Conservation (phyloP, 2,888 invertebrate genomes). For the Malacosoma neustria region DNA sequence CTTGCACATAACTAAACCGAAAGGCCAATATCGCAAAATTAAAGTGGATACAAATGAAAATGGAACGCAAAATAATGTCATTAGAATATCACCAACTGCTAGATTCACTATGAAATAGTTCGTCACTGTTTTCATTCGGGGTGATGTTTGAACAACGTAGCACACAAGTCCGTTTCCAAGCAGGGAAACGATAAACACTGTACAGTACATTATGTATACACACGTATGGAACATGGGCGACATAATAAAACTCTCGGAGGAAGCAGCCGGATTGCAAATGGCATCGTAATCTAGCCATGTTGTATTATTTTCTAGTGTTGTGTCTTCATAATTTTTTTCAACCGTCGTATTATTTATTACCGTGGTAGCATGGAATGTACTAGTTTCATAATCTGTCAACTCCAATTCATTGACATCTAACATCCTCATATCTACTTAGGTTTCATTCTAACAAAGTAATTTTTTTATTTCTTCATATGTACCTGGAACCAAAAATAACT, state of each 20-base stretch:
- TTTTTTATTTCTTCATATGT: neutral
- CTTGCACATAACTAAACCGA: constrained; percentile 87
- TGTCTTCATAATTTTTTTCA: constrained; percentile 1
- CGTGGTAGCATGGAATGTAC: constrained; percentile 18
- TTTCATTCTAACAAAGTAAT: constrained; percentile 11
- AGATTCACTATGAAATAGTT: constrained; percentile 94
- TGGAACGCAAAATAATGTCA: constrained; percentile 93
- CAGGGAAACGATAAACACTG: constrained; percentile 81
- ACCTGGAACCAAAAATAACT: constrained; percentile 15
- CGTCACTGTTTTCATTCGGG: constrained; percentile 93
- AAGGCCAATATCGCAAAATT: constrained; percentile 91
- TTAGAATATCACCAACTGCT: constrained; percentile 91
- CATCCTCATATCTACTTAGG: constrained; percentile 26
- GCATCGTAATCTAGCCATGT: constrained; percentile 4
- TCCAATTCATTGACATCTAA: constrained; percentile 28
- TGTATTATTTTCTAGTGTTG: constrained; percentile 2
- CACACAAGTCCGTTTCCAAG: constrained; percentile 88
- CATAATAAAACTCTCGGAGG: constrained; percentile 40
- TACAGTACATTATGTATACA: constrained; percentile 81
- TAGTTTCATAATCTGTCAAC: constrained; percentile 25
- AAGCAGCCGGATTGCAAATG: constrained; percentile 4
- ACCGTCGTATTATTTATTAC: constrained; percentile 1
- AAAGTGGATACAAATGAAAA: constrained; percentile 89
- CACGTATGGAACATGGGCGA: constrained; percentile 75
- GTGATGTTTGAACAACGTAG: constrained; percentile 88